phyloP scores from a whole-genome alignment of 30 jellyfish, hydroid and myxozoan species.

The Morbakka virulenta region DNA sequence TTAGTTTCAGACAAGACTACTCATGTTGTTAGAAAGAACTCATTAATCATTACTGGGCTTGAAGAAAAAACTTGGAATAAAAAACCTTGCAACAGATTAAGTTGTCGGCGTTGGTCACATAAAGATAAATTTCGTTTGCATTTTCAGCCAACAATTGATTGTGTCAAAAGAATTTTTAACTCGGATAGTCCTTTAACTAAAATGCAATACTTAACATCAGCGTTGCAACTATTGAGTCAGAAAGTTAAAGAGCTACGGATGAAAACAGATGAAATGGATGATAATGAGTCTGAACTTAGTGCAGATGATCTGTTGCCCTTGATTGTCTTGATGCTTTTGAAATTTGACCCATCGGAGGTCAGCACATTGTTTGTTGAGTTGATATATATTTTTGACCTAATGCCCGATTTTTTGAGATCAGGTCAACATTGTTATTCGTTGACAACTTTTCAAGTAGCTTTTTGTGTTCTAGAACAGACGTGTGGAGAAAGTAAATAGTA shows the following conservation, averaged over 20 bases:
- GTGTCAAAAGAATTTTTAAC: slow-evolving; percentile 33
- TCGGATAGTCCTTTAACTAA: slow-evolving; percentile 73
- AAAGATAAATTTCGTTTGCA: slow-evolving; percentile 67
- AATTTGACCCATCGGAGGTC: slow-evolving; percentile 70
- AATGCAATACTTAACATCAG: slow-evolving; percentile 81
- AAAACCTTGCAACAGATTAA: no score
- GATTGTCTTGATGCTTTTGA: slow-evolving; percentile 69
- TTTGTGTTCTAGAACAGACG: slow-evolving; percentile 85
- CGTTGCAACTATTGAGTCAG: slow-evolving; percentile 43
- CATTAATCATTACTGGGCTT: no score
- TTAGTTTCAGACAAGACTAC: no score
- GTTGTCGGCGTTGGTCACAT: no score
- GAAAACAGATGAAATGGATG: slow-evolving; percentile 8
- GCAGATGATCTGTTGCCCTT: slow-evolving; percentile 92
- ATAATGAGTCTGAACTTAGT: slow-evolving; percentile 57
- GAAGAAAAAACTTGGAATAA: no score
- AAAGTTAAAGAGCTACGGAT: slow-evolving; percentile 79
- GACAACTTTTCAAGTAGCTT: slow-evolving; percentile 80
- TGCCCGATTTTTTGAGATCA: slow-evolving; percentile 79
- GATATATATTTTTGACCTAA: slow-evolving; percentile 61
- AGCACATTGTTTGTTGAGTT: slow-evolving; percentile 71
- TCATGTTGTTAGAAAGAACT: no score
- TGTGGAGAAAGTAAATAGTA: no score
- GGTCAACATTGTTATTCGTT: slow-evolving; percentile 93
- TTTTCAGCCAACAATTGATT: slow-evolving; percentile 48